A percentile compares a stretch with the other conserved stretches of the same genome.
Evolutionary conservation across 1,140 invertebrate species (phyloP).

Genomic region (Orius insidiosus): DNA sequence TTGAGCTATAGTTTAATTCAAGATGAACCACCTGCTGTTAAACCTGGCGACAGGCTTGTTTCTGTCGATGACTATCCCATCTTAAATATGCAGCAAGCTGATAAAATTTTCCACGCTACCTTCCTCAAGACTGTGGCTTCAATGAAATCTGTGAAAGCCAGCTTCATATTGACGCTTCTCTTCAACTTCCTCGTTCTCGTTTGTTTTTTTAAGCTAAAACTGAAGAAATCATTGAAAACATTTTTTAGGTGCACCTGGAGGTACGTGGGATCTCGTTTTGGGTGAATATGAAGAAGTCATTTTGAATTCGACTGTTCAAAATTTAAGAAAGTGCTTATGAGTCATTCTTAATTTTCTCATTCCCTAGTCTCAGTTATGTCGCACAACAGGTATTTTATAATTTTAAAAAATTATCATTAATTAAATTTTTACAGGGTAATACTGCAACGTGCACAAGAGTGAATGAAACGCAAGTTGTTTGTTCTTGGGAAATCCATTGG

Average conservation of each 20-base stretch:
- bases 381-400: conserved; percentile 25
- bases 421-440: conserved; percentile 30
- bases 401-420: no score
- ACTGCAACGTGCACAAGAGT: conserved; percentile 52
- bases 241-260: neutral
- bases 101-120: conserved; percentile 60
- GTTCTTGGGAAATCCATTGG: conserved; percentile 81
- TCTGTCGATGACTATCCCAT: conserved; percentile 69
- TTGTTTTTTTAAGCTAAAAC: conserved; percentile 2
- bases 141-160: conserved; percentile 82
- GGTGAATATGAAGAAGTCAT: conserved; percentile 60
- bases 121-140: conserved; percentile 82
- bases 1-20: conserved; percentile 68
- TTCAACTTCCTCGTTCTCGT: conserved; percentile 34
- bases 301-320: conserved; percentile 55
- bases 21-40: conserved; percentile 36
- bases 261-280: conserved; percentile 34
- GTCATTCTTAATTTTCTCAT: conserved; percentile 60
- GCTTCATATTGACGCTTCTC: conserved; percentile 45
- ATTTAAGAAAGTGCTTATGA: conserved; percentile 81
- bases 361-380: conserved; percentile 61
- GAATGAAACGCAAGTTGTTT: conserved; percentile 44
- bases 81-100: conserved; percentile 70
- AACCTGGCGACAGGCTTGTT: conserved; percentile 36
- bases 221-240: neutral